These are phyloP conservation scores for Catharus bicknelli DNA, from an alignment of 2,113 vertebrate genomes.

Conservation along the genomic window DNA sequence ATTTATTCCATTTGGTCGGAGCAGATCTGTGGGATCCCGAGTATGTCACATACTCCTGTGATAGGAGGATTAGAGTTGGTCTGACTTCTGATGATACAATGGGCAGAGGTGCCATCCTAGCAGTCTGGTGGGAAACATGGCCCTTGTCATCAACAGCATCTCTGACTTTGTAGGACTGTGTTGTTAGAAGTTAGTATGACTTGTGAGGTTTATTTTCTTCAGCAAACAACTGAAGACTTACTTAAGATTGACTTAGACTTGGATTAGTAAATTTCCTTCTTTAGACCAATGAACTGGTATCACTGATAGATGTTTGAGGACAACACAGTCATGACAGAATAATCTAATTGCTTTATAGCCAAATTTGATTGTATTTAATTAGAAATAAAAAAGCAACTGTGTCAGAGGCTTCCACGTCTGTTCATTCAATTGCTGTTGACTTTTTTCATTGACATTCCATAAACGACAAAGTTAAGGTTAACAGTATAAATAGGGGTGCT, in stretches of 20 bases:
- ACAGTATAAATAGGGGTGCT: slow-evolving; percentile 67
- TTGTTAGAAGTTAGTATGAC: neutral
- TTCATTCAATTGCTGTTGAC: slow-evolving; percentile 56
- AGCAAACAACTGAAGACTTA: neutral
- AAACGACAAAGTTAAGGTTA: slow-evolving; percentile 62
- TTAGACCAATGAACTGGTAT: neutral
- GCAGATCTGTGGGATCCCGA: neutral
- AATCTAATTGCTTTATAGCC: slow-evolving; percentile 29
- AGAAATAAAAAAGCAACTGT: slow-evolving; percentile 37
- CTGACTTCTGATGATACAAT: neutral
- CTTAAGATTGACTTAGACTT: neutral
- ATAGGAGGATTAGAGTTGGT: neutral
- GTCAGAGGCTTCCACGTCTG: neutral
- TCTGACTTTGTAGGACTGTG: neutral
- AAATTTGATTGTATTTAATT: slow-evolving; percentile 38
- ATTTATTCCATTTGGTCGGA: neutral
- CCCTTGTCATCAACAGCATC: neutral
- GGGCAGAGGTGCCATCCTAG: neutral
- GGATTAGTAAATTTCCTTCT: neutral
- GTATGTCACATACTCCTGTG: accelerated
- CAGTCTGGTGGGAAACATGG: neutral
- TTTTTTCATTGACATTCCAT: slow-evolving; percentile 60
- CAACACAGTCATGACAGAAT: slow-evolving; percentile 1
- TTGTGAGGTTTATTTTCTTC: neutral
- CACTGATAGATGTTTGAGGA: neutral